These are phyloP conservation scores for Caenorhabditis angaria DNA, from an alignment of 2,888 invertebrate species.

Conservation along the genomic window DNA sequence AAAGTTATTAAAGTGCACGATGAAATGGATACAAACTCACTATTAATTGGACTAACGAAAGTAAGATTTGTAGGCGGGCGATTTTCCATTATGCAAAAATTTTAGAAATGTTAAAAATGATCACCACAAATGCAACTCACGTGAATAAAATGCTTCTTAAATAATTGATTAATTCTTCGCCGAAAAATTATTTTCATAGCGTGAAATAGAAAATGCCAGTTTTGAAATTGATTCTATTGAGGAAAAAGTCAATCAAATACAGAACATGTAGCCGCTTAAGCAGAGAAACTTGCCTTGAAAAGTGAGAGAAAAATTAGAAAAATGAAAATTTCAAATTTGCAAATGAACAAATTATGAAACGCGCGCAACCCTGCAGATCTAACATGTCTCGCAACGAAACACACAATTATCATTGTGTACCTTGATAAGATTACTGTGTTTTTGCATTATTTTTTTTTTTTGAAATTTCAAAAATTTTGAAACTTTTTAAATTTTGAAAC, in stretches of 20 bases:
- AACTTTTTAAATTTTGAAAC: not conserved
- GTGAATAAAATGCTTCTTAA: too few relatives aligned
- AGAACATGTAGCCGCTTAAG: too few relatives aligned
- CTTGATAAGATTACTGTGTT: not conserved
- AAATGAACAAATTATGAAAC: not conserved
- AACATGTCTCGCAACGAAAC: not conserved
- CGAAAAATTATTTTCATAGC: not conserved
- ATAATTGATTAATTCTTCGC: too few relatives aligned
- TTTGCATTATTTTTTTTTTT: not conserved
- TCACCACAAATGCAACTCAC: too few relatives aligned
- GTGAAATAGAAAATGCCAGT: not conserved
- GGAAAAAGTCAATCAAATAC: not conserved
- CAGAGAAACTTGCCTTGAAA: too few relatives aligned
- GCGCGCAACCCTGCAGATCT: not conserved
- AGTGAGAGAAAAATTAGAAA: too few relatives aligned
- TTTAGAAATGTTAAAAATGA: not conserved
- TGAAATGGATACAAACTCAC: conserved; percentile 7
- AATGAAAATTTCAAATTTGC: too few relatives aligned
- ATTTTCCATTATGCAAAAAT: not conserved
- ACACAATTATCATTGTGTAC: not conserved
- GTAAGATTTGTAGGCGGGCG: not conserved
- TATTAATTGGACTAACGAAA: not conserved
- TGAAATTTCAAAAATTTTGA: not conserved
- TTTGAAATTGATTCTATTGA: not conserved
- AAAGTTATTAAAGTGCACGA: conserved; percentile 7